Evolutionary conservation across 2,113 vertebrate genomes (phyloP), one percentile per base, ranked within the genome.

Genomic region (Corythaeola cristata): DNA sequence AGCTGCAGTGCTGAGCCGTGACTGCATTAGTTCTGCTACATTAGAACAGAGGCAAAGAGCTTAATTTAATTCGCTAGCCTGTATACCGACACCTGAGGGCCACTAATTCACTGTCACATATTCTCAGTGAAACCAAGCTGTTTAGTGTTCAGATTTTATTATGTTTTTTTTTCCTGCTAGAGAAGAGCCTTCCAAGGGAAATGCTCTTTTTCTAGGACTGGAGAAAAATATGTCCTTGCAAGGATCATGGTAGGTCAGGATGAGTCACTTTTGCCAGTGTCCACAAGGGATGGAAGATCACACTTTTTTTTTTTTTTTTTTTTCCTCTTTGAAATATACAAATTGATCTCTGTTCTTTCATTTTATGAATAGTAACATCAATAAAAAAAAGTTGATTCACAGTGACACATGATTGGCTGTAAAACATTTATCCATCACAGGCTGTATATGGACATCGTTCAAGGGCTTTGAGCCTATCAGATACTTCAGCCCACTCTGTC

Each of bases 11-110:
- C 85, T 97, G 95, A 97, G 96, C 92, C n/a, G 5, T 95, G 95
- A 97, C 96, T 96, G 74, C 93, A 95, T 97, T 97, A 97, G 95
- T 97, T 97, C 96, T 97, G 93, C 91, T 95, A 96, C 93, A 97
- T 96, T 96, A 96, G 95, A 96, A 96, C 72, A 94, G 92, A 88
- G 86, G 90, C 88, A 96, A 92, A 97, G 90, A 96, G 93, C 90
- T 96, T 97, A 97, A 97, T 97, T 96, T 97, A 96, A 97, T 97
- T 96, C 83, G 0, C 83, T 90, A 92, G 90, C 86, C 96, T 95
- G 85, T 94, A 91, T 82, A 30, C 77, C 3, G 24, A 97, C 97
- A 97, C 93, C 93, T 96, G 95, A 97, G 95, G 93, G 74, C 90
- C 95, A 96, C 96, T 97, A 96, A 96, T 93, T 96, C 93, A 96